phyloP scores from a whole-genome alignment of 1,140 invertebrate species.

The Anoplophora glabripennis region DNA sequence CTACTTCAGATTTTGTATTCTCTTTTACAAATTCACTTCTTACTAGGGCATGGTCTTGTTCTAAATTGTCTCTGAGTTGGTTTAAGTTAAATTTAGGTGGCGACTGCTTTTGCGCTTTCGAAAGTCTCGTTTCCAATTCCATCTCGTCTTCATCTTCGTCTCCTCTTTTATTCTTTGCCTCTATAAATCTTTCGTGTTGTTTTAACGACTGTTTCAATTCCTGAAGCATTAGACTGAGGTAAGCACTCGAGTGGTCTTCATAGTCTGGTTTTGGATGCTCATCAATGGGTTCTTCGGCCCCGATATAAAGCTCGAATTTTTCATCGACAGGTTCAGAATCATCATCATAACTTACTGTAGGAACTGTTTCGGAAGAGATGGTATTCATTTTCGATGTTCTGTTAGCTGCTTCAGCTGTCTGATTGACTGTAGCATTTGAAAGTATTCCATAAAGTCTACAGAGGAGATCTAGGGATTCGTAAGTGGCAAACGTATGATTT shows the following conservation, averaged over 20 bases:
- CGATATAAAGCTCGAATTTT: constrained; percentile 28
- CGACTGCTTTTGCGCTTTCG: background rate
- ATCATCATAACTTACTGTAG: constrained; percentile 24
- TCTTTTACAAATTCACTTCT: too few relatives aligned
- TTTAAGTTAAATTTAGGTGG: constrained; percentile 22
- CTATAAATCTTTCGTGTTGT: constrained; percentile 30
- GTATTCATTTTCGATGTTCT: background rate
- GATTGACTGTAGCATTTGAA: background rate
- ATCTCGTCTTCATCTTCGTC: constrained; percentile 15
- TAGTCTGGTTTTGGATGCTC: background rate
- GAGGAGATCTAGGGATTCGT: constrained; percentile 28
- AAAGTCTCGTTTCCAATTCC: background rate
- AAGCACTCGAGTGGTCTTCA: constrained; percentile 15
- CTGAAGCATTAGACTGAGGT: constrained; percentile 27
- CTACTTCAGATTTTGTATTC: background rate
- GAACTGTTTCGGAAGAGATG: background rate
- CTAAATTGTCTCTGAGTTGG: background rate
- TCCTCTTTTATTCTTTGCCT: constrained; percentile 23
- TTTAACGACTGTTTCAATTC: constrained; percentile 27
- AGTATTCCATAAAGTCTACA: constrained; percentile 29
- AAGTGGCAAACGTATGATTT: constrained; percentile 26
- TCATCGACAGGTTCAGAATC: constrained; percentile 17
- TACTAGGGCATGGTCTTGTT: background rate
- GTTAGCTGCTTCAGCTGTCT: background rate
- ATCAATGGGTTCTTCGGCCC: background rate